A percentile compares a stretch with the other conserved stretches of the same genome.
Evolutionary conservation across 2,888 invertebrate species (phyloP).

Genomic region (Papilio elwesi): DNA sequence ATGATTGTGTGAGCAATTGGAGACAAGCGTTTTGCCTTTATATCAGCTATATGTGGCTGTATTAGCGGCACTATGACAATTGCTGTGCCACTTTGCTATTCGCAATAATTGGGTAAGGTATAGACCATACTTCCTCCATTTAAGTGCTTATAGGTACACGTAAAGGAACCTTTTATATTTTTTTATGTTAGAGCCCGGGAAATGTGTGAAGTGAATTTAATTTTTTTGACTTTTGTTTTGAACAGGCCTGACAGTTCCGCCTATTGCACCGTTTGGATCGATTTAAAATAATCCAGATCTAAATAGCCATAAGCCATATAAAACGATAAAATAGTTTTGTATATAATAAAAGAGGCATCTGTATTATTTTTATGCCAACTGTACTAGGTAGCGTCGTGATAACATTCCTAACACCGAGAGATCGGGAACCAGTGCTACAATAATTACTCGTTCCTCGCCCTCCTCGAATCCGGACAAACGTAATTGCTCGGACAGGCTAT

Average conservation of each 20-base stretch:
- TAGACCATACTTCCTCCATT: neutral
- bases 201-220: no score
- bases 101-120: neutral
- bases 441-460: slow-evolving; percentile 18
- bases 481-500: slow-evolving; percentile 16
- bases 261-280: no score
- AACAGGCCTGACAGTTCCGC: no score
- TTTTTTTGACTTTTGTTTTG: no score
- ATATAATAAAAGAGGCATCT: neutral
- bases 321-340: neutral
- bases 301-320: neutral
- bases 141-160: neutral
- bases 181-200: neutral
- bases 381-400: neutral
- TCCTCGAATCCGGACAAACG: slow-evolving; percentile 9
- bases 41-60: slow-evolving; percentile 10
- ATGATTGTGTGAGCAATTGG: slow-evolving; percentile 41
- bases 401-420: slow-evolving; percentile 9
- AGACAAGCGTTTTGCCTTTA: slow-evolving; percentile 40
- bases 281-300: no score
- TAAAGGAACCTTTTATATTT: slow-evolving; percentile 1
- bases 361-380: neutral
- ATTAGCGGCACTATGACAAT: slow-evolving; percentile 24
- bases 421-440: neutral
- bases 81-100: slow-evolving; percentile 4